Percentiles rank a stretch among this genome's conserved stretches.
These are phyloP conservation scores for Misgurnus anguillicaudatus DNA, from an alignment of 2,113 vertebrate genomes.

Conservation along the genomic window DNA sequence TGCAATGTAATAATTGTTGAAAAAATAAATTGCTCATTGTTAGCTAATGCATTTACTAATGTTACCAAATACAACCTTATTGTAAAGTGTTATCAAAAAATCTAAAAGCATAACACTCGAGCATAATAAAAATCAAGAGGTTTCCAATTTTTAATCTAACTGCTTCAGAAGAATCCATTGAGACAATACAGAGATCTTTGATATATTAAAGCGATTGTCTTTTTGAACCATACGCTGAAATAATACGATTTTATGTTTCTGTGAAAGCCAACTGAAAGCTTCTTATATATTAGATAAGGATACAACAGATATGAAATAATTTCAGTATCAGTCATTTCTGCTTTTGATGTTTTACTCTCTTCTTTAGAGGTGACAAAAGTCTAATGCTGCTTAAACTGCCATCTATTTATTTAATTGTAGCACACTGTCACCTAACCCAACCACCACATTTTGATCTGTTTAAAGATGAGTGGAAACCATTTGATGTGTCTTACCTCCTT, in stretches of 20 bases:
- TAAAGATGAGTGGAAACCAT: conserved; percentile 21
- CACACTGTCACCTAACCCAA: conserved; percentile 19
- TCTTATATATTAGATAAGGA: not conserved
- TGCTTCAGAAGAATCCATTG: too few relatives aligned
- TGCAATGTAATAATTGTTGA: too few relatives aligned
- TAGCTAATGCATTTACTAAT: too few relatives aligned
- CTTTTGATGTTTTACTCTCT: conserved; percentile 2
- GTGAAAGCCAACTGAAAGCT: not conserved
- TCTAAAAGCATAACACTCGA: too few relatives aligned
- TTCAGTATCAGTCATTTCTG: conserved; percentile 10
- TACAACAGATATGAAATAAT: not conserved
- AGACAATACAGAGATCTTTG: too few relatives aligned
- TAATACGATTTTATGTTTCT: not conserved
- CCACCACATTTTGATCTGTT: not conserved
- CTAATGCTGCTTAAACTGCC: not conserved
- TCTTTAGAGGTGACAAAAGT: not conserved
- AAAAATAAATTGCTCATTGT: too few relatives aligned
- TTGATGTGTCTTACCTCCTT: conserved; percentile 26
- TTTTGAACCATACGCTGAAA: not conserved
- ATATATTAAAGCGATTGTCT: too few relatives aligned
- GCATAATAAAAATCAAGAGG: too few relatives aligned
- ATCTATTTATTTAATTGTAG: conserved; percentile 34
- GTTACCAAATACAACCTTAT: too few relatives aligned
- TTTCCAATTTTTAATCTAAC: too few relatives aligned
- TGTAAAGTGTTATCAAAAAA: too few relatives aligned